Evolutionary conservation across 2,797 vertebrate genomes (phyloP).

Genomic region (Mus minutoides): DNA sequence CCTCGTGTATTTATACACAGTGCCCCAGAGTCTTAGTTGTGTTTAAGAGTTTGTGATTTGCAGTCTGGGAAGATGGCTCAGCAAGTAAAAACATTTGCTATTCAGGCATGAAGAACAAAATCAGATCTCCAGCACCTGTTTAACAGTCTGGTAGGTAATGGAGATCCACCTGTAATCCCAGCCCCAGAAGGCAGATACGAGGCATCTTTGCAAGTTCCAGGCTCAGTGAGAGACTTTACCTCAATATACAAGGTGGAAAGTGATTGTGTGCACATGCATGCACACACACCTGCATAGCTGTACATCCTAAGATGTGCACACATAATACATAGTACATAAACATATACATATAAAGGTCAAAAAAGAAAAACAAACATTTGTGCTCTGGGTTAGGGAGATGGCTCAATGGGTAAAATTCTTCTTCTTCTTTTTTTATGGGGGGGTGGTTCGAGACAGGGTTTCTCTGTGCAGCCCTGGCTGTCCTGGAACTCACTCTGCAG

Average conservation of each 20-base stretch:
- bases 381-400: background rate
- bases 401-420: background rate
- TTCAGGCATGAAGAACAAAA: background rate
- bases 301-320: background rate
- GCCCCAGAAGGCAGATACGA: background rate
- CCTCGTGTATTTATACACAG: background rate
- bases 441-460: no score
- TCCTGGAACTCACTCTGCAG: no score
- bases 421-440: no score
- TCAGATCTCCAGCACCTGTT: background rate
- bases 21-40: background rate
- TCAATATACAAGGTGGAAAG: background rate
- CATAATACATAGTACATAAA: background rate
- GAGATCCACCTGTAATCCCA: background rate
- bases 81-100: background rate
- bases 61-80: background rate
- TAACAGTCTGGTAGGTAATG: background rate
- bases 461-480: no score
- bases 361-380: background rate
- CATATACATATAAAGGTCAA: background rate
- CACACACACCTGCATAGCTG: background rate
- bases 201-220: background rate
- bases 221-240: background rate
- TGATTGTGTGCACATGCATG: background rate
- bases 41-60: background rate